Base-by-base conservation (phyloP, 2,888 invertebrate species). In the Adelognathus sp. region DNA sequence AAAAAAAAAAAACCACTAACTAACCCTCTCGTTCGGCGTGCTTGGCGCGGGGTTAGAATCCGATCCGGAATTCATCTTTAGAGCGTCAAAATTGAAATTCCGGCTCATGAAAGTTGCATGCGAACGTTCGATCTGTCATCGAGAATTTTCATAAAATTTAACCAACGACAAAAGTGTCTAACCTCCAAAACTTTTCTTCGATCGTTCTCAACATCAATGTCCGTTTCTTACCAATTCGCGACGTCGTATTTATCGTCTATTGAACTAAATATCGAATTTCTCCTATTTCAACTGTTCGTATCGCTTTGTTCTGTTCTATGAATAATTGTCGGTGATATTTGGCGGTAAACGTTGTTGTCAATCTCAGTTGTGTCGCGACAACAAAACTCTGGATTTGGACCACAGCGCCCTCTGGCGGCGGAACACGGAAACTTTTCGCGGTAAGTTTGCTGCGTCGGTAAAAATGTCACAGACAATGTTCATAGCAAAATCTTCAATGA, bases 31-130 rank as follows among this genome's bases (percentile, higher is more conserved):
- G 21, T 16, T 39, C n/a, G 66, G 27, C 11, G 66, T 54, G 3
- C 11, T 29, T 0, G 66, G 31, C 9, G 11, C 29, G 3, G 52
- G 9, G 24, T 67, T 79, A 0, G 75, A 64, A 56, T 75, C 75
- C 3, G 79, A 67, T 33, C 61, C 67, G 7, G 39, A 63, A 63
- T 79, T 72, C 79, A 79, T 79, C 18, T 3, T 50, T 24, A 16
- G 31, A 3, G 31, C 24, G 11, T 36, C 41, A 29, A n/a, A 9
- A 11, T 16, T 1, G n/a, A 16, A 14, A 21, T 11, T 3, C 2
- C 50, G 33, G 6, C n/a, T 1, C 33, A 46, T 27, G 31, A 21
- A 2, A 24, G 44, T 27, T n/a, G 3, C 14, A 9, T 27, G 16
- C 9, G 21, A 21, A 3, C 21, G 1, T 21, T 46, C 18, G 9